Evolutionary conservation across 2,797 vertebrate species (phyloP).

Genomic region (Acanthis flammea): DNA sequence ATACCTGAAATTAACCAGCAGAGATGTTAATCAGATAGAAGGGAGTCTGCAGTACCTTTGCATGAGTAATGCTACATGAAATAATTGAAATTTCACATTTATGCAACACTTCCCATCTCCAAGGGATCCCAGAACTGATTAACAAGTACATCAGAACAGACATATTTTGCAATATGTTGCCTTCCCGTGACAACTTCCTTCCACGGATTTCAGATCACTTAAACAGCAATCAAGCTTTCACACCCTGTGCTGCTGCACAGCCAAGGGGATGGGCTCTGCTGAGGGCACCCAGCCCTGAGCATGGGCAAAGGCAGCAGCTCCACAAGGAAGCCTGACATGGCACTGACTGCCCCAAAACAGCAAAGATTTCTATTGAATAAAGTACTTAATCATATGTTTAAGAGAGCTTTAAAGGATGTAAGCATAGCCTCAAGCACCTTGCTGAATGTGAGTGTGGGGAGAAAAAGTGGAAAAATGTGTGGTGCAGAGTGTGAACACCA

Average conservation of each 20-base stretch:
- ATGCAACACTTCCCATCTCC: conserved; percentile 12
- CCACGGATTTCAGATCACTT: background rate
- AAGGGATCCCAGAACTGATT: background rate
- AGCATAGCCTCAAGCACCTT: background rate
- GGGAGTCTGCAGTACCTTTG: background rate
- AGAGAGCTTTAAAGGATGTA: background rate
- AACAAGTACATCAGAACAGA: background rate
- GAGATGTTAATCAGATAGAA: conserved; percentile 9
- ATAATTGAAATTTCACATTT: conserved; percentile 36
- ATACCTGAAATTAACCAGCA: conserved; percentile 20
- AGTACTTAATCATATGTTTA: background rate
- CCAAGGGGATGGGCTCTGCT: background rate
- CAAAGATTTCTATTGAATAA: background rate
- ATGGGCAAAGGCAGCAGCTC: background rate
- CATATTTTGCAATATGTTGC: background rate
- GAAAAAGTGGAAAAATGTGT: background rate
- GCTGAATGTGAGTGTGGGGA: background rate
- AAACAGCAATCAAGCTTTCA: background rate
- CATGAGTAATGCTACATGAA: background rate
- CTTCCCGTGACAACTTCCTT: background rate
- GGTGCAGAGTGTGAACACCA: background rate
- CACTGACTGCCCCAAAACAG: background rate
- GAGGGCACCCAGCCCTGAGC: background rate
- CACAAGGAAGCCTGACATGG: background rate
- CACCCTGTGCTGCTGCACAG: background rate